Evolutionary conservation across 2,888 invertebrate genomes (phyloP).

Genomic region (Junonia oenone): DNA sequence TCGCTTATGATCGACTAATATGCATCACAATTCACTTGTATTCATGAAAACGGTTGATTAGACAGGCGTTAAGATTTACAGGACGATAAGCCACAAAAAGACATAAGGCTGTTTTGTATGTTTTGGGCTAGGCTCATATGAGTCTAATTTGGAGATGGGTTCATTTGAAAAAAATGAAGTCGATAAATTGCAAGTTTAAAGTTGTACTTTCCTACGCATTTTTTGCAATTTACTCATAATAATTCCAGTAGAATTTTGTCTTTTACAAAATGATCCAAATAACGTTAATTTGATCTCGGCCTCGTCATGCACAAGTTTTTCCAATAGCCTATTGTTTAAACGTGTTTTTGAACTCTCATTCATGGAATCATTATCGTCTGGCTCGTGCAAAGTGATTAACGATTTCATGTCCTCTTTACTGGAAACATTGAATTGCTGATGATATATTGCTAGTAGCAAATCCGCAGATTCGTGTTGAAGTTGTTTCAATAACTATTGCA

Average conservation of each 20-base stretch:
- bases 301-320: conserved; percentile 40
- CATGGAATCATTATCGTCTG: conserved; percentile 42
- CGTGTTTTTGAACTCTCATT: conserved; percentile 50
- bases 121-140: too few species aligned
- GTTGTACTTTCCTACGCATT: too few species aligned
- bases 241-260: not conserved
- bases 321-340: conserved; percentile 56
- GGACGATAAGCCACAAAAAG: too few species aligned
- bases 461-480: not conserved
- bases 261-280: not conserved
- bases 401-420: conserved; percentile 28
- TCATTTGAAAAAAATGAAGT: too few species aligned
- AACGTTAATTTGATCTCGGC: not conserved
- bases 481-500: not conserved
- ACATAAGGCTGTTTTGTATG: too few species aligned
- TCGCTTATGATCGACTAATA: conserved; percentile 57
- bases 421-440: conserved; percentile 8
- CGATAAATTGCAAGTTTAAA: too few species aligned
- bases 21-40: conserved; percentile 36
- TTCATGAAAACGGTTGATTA: conserved; percentile 20
- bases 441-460: not conserved
- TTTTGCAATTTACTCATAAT: not conserved
- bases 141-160: too few species aligned
- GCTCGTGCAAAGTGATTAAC: conserved; percentile 32
- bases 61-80: too few species aligned